phyloP scores from a whole-genome alignment of 2,113 vertebrate genomes.

The Aepyceros melampus region DNA sequence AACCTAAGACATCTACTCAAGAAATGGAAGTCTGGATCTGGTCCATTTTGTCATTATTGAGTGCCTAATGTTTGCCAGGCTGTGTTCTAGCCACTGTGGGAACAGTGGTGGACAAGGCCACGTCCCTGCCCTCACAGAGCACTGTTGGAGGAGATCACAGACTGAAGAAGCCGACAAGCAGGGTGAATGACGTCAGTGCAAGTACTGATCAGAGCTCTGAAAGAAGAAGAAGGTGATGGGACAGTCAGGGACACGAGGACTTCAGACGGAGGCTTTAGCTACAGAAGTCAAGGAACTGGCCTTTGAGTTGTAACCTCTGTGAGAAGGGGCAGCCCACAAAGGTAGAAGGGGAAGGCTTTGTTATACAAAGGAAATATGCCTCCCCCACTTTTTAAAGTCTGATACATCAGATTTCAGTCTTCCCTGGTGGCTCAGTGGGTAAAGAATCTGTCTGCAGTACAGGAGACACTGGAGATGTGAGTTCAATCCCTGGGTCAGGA shows the following conservation, averaged over 20 bases:
- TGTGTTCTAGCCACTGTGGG: not conserved
- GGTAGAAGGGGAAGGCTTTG: not conserved
- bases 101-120: not conserved
- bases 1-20: not conserved
- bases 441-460: not conserved
- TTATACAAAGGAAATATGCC: not conserved
- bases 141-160: not conserved
- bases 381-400: not conserved
- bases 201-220: not conserved
- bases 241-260: not conserved
- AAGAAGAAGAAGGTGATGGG: not conserved
- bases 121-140: not conserved
- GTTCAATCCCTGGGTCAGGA: not conserved
- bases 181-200: accelerated
- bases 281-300: not conserved
- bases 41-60: not conserved
- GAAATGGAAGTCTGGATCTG: not conserved
- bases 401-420: not conserved
- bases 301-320: not conserved
- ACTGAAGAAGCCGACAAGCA: accelerated
- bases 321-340: not conserved
- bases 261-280: not conserved
- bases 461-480: not conserved
- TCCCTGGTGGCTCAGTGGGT: not conserved
- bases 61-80: not conserved